Base-by-base conservation (phyloP, 2,888 invertebrate genomes). In the Callyntrura guangdongensis region DNA sequence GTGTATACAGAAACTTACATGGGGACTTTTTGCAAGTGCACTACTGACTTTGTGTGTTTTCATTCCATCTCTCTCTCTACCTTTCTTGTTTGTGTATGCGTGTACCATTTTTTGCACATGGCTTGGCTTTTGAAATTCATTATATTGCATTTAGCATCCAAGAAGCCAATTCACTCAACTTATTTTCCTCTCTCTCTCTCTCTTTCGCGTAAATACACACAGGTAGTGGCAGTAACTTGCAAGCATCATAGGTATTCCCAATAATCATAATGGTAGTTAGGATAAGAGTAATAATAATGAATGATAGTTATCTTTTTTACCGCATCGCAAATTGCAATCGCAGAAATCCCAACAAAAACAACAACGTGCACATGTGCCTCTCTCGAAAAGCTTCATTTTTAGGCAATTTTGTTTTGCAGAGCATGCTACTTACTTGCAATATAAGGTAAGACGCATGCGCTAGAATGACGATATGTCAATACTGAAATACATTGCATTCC, bases 221-320 rank as follows among this genome's bases (percentile, higher is more conserved):
- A 72, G 36, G 69, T 72, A 72, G 69, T 45, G 6, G 36, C 6
- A 36, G 36, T 36, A 36, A 6, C 36, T 36, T 36, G 36, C 36
- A 36, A 53, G 69, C 36, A 14, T 53, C 22, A 12, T 53, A 81
- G 81, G 81, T 59, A 61, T 61, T 81, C 61, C 81, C 81, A 81
- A 61, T 45, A 59, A 45, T 20, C 27, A 8, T 61, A 27, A 81
- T 81, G 17, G 79, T 56, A 27, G 36, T 61, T 27, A 45, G 45
- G 22, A 53, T 49, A 53, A 56, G n/a, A 77, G 61, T 69, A 69
- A 36, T 69, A 22, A n/a, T 53, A 53, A 53, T 77, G 77, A 77
- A 77, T 77, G 77, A 77, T 77, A 25, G 53, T 77, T 77, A 61
- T 81, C 81, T 36, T 61, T 36, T 81, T 81, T 61, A 61, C 61